Evolutionary conservation across 2,113 vertebrate genomes (phyloP), one percentile per base, ranked within the genome.

Genomic region (Elaphurus davidianus): DNA sequence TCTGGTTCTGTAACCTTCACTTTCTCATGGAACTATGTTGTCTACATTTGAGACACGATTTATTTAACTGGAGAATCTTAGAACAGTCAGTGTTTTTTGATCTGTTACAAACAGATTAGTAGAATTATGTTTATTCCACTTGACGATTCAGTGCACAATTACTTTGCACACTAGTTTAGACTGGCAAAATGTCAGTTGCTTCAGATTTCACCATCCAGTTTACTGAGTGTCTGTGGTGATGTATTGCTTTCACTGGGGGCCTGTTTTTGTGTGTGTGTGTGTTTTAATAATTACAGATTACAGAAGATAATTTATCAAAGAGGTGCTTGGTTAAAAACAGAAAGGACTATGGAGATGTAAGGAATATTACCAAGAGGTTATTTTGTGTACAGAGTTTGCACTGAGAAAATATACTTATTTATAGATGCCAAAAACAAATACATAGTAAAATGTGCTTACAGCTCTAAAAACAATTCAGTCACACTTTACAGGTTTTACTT

Each of bases 101-200:
- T 92, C n/a, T 81, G 1, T 43, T 27, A 2, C 2, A 57, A 50
- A 81, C 47, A 3, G 25, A 55, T 64, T 52, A 14, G 30, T 94
- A 71, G 8, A 76, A 2, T 28, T 94, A 17, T 93, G 36, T 90
- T 94, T 76, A 7, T 92, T 95, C 57, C 8, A 64, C 33, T 91
- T 96, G 54, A 94, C 76, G 64, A 62, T 97, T 54, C 50, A 13
- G 81, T 78, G 54, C 52, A 95, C 45, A 94, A 30, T 87, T 76
- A 97, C 81, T 97, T 98, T 96, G 47, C 78, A 89, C 33, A 47
- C 95, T 19, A 47, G n/a, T 78, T 98, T 97, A 90, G 21, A 52
- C 17, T 94, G 74, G 78, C 82, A 97, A 57, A 98, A 90, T 96
- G 62, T 96, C 82, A 97, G 28, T 76, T 95, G 87, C 57, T 97